Percentiles rank a stretch among this genome's conserved stretches.
phyloP scores from a whole-genome alignment of 2,888 invertebrate genomes.

The Ellobium chinense region DNA sequence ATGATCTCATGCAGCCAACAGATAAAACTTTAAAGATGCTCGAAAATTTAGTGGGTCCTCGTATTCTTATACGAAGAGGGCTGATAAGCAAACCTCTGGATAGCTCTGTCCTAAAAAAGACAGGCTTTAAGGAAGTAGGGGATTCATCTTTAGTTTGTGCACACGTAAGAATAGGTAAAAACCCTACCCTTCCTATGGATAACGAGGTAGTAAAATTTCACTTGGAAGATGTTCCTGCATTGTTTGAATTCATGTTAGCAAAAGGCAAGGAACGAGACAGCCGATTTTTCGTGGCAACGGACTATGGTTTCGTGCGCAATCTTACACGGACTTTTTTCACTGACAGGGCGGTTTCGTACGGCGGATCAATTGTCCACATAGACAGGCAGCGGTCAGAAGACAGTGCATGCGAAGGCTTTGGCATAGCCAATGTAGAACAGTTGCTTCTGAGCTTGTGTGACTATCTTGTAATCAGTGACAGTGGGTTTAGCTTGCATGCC shows the following conservation, averaged over 20 bases:
- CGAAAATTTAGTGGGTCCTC: not conserved
- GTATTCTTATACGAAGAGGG: not conserved
- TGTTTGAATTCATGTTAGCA: not conserved
- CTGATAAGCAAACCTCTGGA: not conserved
- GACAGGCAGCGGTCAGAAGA: conserved; percentile 25
- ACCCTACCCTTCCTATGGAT: conserved; percentile 48
- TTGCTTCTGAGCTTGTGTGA: conserved; percentile 39
- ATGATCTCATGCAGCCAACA: conserved; percentile 25
- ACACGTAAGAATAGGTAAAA: conserved; percentile 49
- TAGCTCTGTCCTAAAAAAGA: not conserved
- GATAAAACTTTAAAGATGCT: not conserved
- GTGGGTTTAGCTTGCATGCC: conserved; percentile 49
- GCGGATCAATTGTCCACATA: conserved; percentile 42
- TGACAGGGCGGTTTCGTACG: not conserved
- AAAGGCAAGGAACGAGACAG: conserved; percentile 1
- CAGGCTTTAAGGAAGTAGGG: not conserved
- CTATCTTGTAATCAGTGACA: conserved; percentile 36
- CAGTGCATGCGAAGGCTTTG: conserved; percentile 36
- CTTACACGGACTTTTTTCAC: conserved; percentile 20
- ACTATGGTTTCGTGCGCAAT: conserved; percentile 21
- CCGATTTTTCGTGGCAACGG: conserved; percentile 27
- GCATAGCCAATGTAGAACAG: conserved; percentile 47
- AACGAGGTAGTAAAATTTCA: not conserved
- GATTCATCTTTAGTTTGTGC: conserved; percentile 44
- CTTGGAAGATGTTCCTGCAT: not conserved